Conservation (phyloP, 2,888 invertebrate genomes). For the Melangyna quadrimaculata region DNA sequence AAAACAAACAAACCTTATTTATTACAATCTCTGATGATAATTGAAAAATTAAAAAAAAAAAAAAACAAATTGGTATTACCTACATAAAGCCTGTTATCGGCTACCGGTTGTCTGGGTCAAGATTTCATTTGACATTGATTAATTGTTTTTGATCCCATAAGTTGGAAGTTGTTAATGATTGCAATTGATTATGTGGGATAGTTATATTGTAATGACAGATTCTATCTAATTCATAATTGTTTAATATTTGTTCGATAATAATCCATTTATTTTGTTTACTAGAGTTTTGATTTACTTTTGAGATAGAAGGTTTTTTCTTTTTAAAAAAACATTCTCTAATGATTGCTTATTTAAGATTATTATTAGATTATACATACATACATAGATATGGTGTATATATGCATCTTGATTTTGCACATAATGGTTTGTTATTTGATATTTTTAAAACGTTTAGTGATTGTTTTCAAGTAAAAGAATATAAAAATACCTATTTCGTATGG, state of each 20-base stretch:
- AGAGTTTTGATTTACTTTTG: background rate
- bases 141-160: slow-evolving; percentile 15
- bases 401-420: no score
- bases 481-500: no score
- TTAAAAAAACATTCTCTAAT: no score
- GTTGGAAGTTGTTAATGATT: background rate
- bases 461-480: no score
- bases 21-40: background rate
- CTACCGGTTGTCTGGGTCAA: background rate
- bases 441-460: no score
- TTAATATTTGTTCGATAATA: background rate
- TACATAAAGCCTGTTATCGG: background rate
- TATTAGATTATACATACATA: no score
- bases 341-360: no score
- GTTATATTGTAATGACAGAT: background rate
- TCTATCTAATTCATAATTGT: background rate
- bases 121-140: background rate
- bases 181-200: background rate
- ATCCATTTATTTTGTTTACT: background rate
- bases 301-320: no score
- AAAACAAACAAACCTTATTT: background rate
- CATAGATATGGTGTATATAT: no score
- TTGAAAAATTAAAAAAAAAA: background rate
- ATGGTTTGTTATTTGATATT: no score
- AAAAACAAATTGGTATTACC: background rate